Conservation (phyloP, 92 coral and sea anemone genomes). For the Phenganax subtilis region DNA sequence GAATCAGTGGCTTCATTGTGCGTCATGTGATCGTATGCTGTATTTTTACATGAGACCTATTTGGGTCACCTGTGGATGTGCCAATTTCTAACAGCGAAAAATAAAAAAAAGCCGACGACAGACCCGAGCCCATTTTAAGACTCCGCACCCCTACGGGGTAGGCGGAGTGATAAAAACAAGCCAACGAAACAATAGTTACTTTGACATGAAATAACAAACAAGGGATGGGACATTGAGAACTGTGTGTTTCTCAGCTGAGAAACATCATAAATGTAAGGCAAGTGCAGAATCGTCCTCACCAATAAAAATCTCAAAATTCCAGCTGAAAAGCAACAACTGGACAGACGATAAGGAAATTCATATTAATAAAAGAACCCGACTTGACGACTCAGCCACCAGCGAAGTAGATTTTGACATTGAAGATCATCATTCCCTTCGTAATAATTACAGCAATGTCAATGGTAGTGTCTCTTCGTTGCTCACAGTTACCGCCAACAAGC, state of each 20-base stretch:
- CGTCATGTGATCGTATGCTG: too few species aligned
- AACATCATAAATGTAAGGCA: constrained; percentile 30
- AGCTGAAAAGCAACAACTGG: constrained; percentile 25
- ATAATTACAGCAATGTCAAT: not conserved
- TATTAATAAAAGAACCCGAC: constrained; percentile 9
- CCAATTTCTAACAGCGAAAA: too few species aligned
- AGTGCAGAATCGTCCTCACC: constrained; percentile 35
- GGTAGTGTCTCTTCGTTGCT: not conserved
- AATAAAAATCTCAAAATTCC: constrained; percentile 12
- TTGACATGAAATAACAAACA: constrained; percentile 29
- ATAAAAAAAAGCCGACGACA: too few species aligned
- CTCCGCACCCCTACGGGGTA: too few species aligned
- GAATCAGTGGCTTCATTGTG: too few species aligned
- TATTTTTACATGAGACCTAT: too few species aligned
- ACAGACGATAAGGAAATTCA: constrained; percentile 25
- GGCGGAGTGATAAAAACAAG: constrained; percentile 26
- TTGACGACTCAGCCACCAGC: not conserved
- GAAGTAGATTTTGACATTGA: not conserved
- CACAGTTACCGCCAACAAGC: not conserved
- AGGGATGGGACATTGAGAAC: constrained; percentile 10
- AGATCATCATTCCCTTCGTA: not conserved
- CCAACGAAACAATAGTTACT: constrained; percentile 39
- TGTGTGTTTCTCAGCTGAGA: constrained; percentile 43
- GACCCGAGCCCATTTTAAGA: too few species aligned
- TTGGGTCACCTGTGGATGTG: too few species aligned